Evolutionary conservation across 2,888 invertebrate species (phyloP).

Genomic region (Philopedon plagiatum): DNA sequence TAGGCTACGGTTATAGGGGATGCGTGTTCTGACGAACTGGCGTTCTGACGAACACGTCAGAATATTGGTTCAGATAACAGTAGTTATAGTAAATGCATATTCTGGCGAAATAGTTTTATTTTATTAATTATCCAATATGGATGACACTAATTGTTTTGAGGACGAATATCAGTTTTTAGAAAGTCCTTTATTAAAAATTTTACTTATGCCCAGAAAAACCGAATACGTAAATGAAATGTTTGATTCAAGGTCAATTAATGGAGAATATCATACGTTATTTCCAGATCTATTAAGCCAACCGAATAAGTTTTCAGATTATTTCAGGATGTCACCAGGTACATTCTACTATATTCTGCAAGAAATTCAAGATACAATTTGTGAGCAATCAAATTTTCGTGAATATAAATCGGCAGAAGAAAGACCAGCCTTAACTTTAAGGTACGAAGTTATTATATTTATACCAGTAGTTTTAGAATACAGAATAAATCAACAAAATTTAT

Average conservation of each 20-base stretch:
- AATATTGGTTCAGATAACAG: background rate
- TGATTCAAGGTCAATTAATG: background rate
- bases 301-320: background rate
- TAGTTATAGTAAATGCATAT: background rate
- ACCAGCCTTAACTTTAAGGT: background rate
- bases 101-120: too few relatives aligned
- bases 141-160: background rate
- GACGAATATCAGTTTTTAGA: slow-evolving; percentile 1
- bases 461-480: background rate
- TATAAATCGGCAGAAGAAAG: slow-evolving; percentile 1
- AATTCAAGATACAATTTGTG: background rate
- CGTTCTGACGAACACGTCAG: slow-evolving; percentile 4
- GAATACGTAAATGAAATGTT: background rate
- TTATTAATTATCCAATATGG: background rate
- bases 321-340: background rate
- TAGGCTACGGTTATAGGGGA: too few relatives aligned
- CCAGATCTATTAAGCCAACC: background rate
- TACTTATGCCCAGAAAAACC: background rate
- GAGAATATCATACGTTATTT: slow-evolving; percentile 6
- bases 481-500: background rate
- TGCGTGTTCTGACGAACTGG: too few relatives aligned
- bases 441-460: background rate
- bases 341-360: background rate
- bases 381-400: background rate
- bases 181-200: background rate